phyloP scores from a whole-genome alignment of 2,888 invertebrate species.

The Brachyopa scutellaris region DNA sequence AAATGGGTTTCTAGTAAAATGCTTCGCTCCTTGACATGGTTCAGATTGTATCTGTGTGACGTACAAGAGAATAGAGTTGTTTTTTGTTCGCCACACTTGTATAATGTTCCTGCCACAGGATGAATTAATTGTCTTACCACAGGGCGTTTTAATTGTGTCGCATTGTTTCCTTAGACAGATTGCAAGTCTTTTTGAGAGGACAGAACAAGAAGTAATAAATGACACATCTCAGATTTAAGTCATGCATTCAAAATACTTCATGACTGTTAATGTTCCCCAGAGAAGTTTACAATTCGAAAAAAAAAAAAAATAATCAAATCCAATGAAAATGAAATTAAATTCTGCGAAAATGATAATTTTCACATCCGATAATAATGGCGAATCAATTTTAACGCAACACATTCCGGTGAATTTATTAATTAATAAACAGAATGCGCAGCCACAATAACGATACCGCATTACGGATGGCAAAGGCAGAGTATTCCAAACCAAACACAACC shows the following conservation, averaged over 20 bases:
- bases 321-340: slow-evolving; percentile 1
- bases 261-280: neutral
- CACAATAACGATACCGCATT: slow-evolving; percentile 62
- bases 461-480: slow-evolving; percentile 33
- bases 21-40: neutral
- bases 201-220: too few relatives aligned
- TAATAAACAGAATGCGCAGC: slow-evolving; percentile 57
- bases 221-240: too few relatives aligned
- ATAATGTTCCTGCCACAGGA: neutral
- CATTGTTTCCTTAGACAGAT: too few relatives aligned
- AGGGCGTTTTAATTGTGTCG: too few relatives aligned
- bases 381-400: slow-evolving; percentile 53
- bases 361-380: neutral
- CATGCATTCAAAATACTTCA: too few relatives aligned
- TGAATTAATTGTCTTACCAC: neutral
- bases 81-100: neutral
- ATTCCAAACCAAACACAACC: slow-evolving; percentile 15
- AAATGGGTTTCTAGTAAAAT: neutral
- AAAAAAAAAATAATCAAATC: neutral
- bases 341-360: neutral
- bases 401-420: slow-evolving; percentile 57
- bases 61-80: neutral
- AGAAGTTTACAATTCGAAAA: too few relatives aligned
- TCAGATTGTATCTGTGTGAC: too few relatives aligned
- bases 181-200: too few relatives aligned